Evolutionary conservation across 2,113 vertebrate genomes (phyloP).

Genomic region (Prochilodus magdalenae): DNA sequence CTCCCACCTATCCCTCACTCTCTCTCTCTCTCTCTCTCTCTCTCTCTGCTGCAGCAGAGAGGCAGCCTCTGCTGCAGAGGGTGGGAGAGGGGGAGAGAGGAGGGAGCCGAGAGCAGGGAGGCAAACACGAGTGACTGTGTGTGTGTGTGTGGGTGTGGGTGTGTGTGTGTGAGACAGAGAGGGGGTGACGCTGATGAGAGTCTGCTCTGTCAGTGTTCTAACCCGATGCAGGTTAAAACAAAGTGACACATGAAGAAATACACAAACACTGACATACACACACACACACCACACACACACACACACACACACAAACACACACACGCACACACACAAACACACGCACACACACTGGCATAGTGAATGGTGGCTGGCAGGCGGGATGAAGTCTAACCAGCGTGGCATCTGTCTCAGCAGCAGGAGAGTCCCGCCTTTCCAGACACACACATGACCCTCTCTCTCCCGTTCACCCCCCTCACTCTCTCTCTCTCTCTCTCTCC

Average conservation of each 20-base stretch:
- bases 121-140: background rate
- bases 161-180: constrained; percentile 31
- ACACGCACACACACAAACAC: constrained; percentile 9
- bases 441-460: constrained; percentile 75
- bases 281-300: no score
- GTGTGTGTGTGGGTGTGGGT: background rate
- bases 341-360: constrained; percentile 45
- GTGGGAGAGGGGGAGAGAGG: constrained; percentile 53
- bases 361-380: constrained; percentile 71
- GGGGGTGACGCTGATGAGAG: constrained; percentile 32
- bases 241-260: constrained; percentile 37
- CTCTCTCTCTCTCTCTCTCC: constrained; percentile 46
- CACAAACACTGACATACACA: background rate
- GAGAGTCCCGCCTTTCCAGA: constrained; percentile 77
- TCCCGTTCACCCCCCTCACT: constrained; percentile 58
- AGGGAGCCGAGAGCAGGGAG: constrained; percentile 43
- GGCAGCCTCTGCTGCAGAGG: constrained; percentile 71
- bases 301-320: constrained; percentile 22
- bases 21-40: constrained; percentile 40
- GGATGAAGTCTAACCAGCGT: constrained; percentile 76
- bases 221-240: constrained; percentile 69
- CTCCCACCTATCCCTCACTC: constrained; percentile 37
- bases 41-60: constrained; percentile 70
- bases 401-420: constrained; percentile 82
- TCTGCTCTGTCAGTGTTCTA: constrained; percentile 45